Evolutionary conservation across 2,888 invertebrate genomes (phyloP).

Genomic region (Drosophila austrosaltans): DNA sequence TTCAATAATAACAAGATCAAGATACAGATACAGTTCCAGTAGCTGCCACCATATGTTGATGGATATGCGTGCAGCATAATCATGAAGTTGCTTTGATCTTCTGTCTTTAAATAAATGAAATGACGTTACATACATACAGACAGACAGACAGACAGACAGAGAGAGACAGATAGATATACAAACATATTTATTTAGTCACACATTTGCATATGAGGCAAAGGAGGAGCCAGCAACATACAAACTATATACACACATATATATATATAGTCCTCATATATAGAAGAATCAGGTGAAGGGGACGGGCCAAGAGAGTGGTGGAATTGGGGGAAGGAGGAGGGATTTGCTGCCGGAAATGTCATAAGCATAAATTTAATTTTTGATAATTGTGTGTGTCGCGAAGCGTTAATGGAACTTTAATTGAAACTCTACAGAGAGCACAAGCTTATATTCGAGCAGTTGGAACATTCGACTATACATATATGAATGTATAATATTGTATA

Average conservation of each 20-base stretch:
- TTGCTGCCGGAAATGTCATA: conserved; percentile 75
- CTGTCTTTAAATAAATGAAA: conserved; percentile 63
- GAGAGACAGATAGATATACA: neutral
- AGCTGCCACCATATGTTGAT: conserved; percentile 61
- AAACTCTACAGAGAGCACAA: conserved; percentile 52
- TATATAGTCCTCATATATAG: conserved; percentile 28
- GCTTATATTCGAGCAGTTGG: too few species aligned
- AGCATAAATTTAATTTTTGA: conserved; percentile 76
- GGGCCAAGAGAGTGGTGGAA: neutral
- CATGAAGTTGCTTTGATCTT: conserved; percentile 69
- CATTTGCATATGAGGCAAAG: conserved; percentile 17
- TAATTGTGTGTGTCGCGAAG: conserved; percentile 78
- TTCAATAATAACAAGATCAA: neutral
- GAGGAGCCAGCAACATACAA: conserved; percentile 20
- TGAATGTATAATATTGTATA: neutral
- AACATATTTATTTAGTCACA: conserved; percentile 11
- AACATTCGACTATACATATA: neutral
- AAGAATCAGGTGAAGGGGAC: conserved; percentile 12
- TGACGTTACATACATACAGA: conserved; percentile 34
- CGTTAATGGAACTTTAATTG: conserved; percentile 78
- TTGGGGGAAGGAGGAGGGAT: neutral
- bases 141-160: neutral
- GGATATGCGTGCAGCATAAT: conserved; percentile 71
- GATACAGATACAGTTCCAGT: neutral
- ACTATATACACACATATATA: conserved; percentile 33